Base-by-base conservation (phyloP, 2,888 invertebrate species). In the Rhyacophila evoluta region DNA sequence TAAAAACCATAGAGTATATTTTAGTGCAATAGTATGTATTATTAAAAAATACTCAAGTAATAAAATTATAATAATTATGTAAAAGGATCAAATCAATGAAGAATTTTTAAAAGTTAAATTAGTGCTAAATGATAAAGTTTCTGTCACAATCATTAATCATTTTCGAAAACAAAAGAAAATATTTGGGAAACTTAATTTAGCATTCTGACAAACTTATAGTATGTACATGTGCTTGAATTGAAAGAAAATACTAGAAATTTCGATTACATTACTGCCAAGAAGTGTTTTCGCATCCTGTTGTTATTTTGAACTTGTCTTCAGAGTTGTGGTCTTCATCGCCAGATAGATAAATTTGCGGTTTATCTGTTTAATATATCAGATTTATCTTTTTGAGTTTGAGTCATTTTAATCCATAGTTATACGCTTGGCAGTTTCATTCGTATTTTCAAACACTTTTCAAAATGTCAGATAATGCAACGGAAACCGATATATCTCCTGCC, bases 401-500 rank as follows among this genome's bases (percentile, higher is more conserved):
- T 33, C 29, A 33, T 33, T 4, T 4, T 33, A 33, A 33, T 33
- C 6, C 29, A 33, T 33, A 33, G 29, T 19, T 55, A 6, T 55
- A 55, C 15, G 10, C 4, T 19, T 55, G 55, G 19, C 55, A 55
- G 55, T 55, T 55, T 55, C 19, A 55, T 55, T 55, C 5, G 2
- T 55, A 55, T 19, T 55, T n/a, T 69, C 4, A 72, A 72, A n/a
- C 25, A 72, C n/a, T 72, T 27, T 39, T 6, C 11, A 27, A 72
- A 15, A 39, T 39, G 27, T 29, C 36, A 39, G 72, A 39, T 27
- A 55, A 55, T 55, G 10, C 55, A 2, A 19, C 55, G 2, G 55
- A 55, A 55, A 55, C 55, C 55, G 80, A 80, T 41, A 80, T 80
- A 36, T 75, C 80, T 67, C 80, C 80, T 25, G 72, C 75, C 25